Percentiles rank a stretch among this genome's conserved stretches.
Conservation (phyloP, 1,140 invertebrate species). For the Drosophila seguyi region DNA sequence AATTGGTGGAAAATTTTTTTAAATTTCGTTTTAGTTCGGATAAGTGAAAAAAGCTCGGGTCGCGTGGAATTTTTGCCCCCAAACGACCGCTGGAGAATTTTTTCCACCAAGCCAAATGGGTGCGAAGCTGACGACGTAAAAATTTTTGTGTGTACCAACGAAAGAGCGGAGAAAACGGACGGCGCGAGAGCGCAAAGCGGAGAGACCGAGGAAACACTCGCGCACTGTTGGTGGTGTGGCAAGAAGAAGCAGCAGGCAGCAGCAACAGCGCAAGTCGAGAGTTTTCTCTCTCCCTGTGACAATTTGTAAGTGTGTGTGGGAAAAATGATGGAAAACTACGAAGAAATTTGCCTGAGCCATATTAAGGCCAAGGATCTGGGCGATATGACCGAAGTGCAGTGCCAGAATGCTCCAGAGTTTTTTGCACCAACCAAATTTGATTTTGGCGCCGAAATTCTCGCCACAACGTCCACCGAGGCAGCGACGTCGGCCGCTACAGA, state of each 20-base stretch:
- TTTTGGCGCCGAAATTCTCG: slow-evolving; percentile 84
- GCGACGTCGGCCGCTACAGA: slow-evolving; percentile 31
- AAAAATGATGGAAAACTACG: slow-evolving; percentile 82
- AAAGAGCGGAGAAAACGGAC: slow-evolving; percentile 77
- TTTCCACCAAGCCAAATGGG: slow-evolving; percentile 69
- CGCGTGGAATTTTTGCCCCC: slow-evolving; percentile 35
- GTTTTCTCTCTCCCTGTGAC: slow-evolving; percentile 32
- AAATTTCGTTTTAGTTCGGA: slow-evolving; percentile 43
- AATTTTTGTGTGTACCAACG: slow-evolving; percentile 84
- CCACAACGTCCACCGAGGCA: slow-evolving; percentile 54
- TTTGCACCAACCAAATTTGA: slow-evolving; percentile 53
- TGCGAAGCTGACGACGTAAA: slow-evolving; percentile 75
- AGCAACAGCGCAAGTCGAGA: slow-evolving; percentile 44
- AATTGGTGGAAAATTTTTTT: slow-evolving; percentile 51
- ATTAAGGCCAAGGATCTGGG: slow-evolving; percentile 66
- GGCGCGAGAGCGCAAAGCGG: slow-evolving; percentile 70
- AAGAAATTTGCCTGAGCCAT: slow-evolving; percentile 64
- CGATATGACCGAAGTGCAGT: slow-evolving; percentile 53
- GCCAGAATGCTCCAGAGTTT: slow-evolving; percentile 21
- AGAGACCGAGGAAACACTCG: slow-evolving; percentile 53
- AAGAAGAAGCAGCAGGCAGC: slow-evolving; percentile 53
- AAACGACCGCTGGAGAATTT: slow-evolving; percentile 46
- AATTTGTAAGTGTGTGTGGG: slow-evolving; percentile 22
- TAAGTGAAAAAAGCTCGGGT: slow-evolving; percentile 36
- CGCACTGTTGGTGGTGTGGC: slow-evolving; percentile 21